Evolutionary conservation across 2,797 vertebrate genomes (phyloP).

Genomic region (Chelon labrosus): DNA sequence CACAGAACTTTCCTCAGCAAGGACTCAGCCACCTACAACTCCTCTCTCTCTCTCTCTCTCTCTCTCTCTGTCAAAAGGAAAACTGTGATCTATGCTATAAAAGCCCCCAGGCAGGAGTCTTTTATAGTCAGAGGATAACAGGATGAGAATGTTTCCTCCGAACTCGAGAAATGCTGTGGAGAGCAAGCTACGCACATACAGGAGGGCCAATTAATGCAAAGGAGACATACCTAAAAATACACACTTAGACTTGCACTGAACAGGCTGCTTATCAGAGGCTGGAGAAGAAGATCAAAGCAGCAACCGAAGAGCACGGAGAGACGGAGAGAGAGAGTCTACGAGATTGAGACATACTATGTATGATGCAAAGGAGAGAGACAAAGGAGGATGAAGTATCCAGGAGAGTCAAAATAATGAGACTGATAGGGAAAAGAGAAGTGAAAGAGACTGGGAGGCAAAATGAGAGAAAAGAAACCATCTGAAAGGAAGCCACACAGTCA

Average conservation of each 20-base stretch:
- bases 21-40: constrained; percentile 4
- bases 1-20: constrained; percentile 8
- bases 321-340: background rate
- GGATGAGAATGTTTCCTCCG: constrained; percentile 55
- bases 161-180: constrained; percentile 33
- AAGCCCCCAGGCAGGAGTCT: constrained; percentile 52
- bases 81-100: constrained; percentile 43
- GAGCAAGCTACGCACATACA: constrained; percentile 42
- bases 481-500: constrained; percentile 42
- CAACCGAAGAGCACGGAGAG: constrained; percentile 17
- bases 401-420: constrained; percentile 33
- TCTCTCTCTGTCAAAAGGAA: constrained; percentile 33
- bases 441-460: constrained; percentile 36
- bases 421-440: constrained; percentile 36
- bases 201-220: constrained; percentile 67
- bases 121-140: constrained; percentile 55
- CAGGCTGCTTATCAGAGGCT: constrained; percentile 57
- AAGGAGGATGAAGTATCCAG: constrained; percentile 17
- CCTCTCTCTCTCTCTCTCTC: constrained; percentile 16
- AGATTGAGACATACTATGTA: constrained; percentile 29
- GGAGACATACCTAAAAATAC: constrained; percentile 61
- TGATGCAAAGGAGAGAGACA: constrained; percentile 35
- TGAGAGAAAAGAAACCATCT: constrained; percentile 56
- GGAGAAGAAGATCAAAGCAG: constrained; percentile 65
- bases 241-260: constrained; percentile 37